A percentile compares a stretch with the other conserved stretches of the same genome.
phyloP scores from a whole-genome alignment of 2,888 invertebrate genomes.

The Heliconius erato region DNA sequence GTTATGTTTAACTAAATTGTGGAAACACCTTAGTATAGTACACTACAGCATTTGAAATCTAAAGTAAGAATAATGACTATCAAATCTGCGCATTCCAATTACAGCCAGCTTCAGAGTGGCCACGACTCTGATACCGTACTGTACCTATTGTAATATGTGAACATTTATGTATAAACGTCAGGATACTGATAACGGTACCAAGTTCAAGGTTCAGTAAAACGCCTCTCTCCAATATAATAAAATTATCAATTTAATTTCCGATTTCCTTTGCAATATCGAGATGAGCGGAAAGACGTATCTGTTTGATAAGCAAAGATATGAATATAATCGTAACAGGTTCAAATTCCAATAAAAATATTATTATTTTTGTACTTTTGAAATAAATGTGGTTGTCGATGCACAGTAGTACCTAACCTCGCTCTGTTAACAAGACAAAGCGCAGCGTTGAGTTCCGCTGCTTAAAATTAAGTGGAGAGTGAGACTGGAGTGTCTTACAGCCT shows the following conservation, averaged over 20 bases:
- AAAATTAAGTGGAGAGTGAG: no score
- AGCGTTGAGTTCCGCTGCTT: no score
- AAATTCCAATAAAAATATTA: not conserved
- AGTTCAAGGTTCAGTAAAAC: conserved; percentile 9
- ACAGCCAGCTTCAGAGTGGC: not conserved
- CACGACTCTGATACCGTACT: not conserved
- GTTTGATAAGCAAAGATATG: not conserved
- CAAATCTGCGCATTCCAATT: no score
- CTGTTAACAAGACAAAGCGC: no score
- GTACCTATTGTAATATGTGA: not conserved
- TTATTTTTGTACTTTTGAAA: not conserved
- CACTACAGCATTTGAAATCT: no score
- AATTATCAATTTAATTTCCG: not conserved
- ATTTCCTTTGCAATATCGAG: conserved; percentile 20
- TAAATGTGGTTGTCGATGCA: not conserved
- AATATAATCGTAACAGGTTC: not conserved
- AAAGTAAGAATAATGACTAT: no score
- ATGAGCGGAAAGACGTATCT: conserved; percentile 30
- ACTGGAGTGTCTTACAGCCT: no score
- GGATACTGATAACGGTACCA: not conserved
- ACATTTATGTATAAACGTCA: not conserved
- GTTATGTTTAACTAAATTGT: no score
- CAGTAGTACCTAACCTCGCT: no score
- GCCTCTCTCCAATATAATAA: not conserved
- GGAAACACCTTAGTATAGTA: no score